Evolutionary conservation across 1,140 invertebrate genomes (phyloP).

Genomic region (Hylaeus anthracinus): DNA sequence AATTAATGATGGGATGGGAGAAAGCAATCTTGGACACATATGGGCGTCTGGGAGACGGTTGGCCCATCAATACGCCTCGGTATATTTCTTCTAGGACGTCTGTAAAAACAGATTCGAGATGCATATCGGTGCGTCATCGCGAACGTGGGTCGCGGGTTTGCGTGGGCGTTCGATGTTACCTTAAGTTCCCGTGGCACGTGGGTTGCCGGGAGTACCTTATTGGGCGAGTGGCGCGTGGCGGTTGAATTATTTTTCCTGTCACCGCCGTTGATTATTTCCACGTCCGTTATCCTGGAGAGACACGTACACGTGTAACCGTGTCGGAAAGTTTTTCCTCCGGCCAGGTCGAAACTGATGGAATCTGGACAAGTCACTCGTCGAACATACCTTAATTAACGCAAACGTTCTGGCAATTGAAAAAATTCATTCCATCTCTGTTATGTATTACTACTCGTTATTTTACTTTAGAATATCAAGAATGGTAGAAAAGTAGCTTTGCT

Average conservation of each 20-base stretch:
- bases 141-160: conserved; percentile 47
- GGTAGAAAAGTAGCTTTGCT: no score
- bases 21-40: conserved; percentile 25
- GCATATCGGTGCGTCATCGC: conserved; percentile 59
- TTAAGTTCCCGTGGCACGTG: conserved; percentile 46
- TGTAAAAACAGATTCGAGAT: conserved; percentile 56
- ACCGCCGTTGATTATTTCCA: conserved; percentile 45
- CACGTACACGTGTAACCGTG: background rate
- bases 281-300: conserved; percentile 13
- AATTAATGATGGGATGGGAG: background rate
- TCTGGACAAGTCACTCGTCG: no score
- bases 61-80: conserved; percentile 13
- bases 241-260: conserved; percentile 30
- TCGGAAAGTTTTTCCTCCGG: conserved; percentile 14
- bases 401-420: no score
- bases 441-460: no score
- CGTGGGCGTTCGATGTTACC: conserved; percentile 46
- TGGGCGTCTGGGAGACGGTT: conserved; percentile 16
- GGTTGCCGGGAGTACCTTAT: conserved; percentile 41
- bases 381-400: no score
- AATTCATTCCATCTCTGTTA: no score
- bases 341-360: background rate
- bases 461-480: no score
- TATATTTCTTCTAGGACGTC: conserved; percentile 35
- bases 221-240: conserved; percentile 48